Conservation (phyloP, 1,140 invertebrate species). For the Rhopalosiphum maidis region DNA sequence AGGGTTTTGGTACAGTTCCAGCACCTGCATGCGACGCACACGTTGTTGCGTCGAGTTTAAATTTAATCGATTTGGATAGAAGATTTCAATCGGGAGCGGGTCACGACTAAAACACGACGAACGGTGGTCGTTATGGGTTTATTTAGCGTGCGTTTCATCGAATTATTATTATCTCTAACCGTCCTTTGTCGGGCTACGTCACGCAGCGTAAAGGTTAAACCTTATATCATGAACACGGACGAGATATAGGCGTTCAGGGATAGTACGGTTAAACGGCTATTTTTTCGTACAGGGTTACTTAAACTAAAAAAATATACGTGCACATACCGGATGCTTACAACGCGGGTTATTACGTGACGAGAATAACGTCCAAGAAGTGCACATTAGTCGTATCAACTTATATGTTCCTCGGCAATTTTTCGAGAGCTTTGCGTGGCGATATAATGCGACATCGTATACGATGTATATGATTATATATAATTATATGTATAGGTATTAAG, state of each 20-base stretch:
- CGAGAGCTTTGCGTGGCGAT: not conserved
- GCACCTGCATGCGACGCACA: not conserved
- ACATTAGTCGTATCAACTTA: not conserved
- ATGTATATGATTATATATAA: too few species aligned
- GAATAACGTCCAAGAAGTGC: not conserved
- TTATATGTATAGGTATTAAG: too few species aligned
- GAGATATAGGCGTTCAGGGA: not conserved
- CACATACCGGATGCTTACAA: not conserved
- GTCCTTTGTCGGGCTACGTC: not conserved
- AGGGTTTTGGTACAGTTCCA: too few species aligned
- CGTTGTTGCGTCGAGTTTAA: not conserved
- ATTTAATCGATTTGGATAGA: not conserved
- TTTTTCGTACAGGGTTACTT: slow-evolving; percentile 19
- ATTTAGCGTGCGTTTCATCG: not conserved
- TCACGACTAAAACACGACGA: not conserved
- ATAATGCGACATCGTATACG: not conserved
- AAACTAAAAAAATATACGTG: not conserved
- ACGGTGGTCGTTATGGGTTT: not conserved
- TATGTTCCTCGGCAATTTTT: not conserved
- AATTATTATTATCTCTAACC: not conserved
- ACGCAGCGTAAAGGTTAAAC: not conserved
- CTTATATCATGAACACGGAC: not conserved
- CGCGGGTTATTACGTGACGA: slow-evolving; percentile 6
- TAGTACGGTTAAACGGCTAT: not conserved
- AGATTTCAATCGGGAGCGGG: not conserved